Evolutionary conservation across 2,797 vertebrate species (phyloP).

Genomic region (Eidolon dupreanum): DNA sequence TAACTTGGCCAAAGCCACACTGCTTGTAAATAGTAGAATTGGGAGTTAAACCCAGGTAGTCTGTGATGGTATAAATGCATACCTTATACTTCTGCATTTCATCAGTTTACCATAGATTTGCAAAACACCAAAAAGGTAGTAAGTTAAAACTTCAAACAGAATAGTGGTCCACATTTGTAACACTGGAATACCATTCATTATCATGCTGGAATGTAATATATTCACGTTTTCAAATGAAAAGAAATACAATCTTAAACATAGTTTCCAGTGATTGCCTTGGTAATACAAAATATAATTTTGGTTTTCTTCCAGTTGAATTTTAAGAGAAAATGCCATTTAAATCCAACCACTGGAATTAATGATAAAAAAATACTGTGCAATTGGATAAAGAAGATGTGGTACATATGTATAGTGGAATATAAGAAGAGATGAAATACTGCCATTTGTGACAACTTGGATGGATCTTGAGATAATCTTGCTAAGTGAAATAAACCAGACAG

Average conservation of each 20-base stretch:
- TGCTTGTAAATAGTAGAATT: background rate
- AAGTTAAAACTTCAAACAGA: conserved; percentile 9
- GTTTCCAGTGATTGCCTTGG: background rate
- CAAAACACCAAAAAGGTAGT: background rate
- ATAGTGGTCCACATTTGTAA: background rate
- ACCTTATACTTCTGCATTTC: background rate
- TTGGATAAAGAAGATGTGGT: too few species aligned
- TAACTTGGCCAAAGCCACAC: background rate
- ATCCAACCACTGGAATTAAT: background rate
- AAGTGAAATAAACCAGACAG: too few species aligned
- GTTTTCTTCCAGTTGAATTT: conserved; percentile 34
- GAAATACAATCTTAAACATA: conserved; percentile 1
- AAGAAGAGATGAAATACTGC: too few species aligned
- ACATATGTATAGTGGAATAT: too few species aligned
- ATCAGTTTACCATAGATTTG: background rate
- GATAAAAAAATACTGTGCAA: background rate
- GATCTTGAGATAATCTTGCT: too few species aligned
- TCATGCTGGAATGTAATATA: background rate
- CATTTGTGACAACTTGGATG: too few species aligned
- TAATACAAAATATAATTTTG: conserved; percentile 13
- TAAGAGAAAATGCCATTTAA: conserved; percentile 38
- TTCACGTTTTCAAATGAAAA: conserved; percentile 22
- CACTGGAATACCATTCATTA: background rate
- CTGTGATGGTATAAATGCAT: background rate
- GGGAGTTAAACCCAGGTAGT: too few species aligned